Conservation (phyloP, 2,113 vertebrate genomes). For the Charadrius vociferus region DNA sequence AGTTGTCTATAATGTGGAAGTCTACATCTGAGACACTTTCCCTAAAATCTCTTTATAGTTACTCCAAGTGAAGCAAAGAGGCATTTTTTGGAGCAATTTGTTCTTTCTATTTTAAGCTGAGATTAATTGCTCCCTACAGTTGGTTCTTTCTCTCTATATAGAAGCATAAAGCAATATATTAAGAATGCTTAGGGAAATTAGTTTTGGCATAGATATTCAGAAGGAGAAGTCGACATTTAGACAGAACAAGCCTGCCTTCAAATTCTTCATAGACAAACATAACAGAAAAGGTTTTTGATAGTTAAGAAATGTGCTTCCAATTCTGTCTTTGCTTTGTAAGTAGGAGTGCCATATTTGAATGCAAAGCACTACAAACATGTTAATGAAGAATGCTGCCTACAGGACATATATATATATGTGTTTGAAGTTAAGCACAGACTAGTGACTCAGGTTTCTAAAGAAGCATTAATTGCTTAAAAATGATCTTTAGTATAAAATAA, state of each 20-base stretch:
- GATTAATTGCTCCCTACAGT: slow-evolving; percentile 41
- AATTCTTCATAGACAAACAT: not conserved
- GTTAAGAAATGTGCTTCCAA: not conserved
- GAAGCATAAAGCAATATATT: slow-evolving; percentile 16
- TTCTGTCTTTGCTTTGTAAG: not conserved
- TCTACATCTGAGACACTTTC: not conserved
- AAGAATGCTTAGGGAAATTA: slow-evolving; percentile 29
- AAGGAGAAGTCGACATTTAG: not conserved
- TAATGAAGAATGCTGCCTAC: not conserved
- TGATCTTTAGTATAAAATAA: not conserved
- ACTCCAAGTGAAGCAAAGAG: not conserved
- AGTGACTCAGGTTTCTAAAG: not conserved
- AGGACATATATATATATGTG: not conserved
- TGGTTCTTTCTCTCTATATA: not conserved
- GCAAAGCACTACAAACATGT: not conserved
- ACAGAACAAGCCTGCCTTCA: not conserved
- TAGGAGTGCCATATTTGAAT: not conserved
- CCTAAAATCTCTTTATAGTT: slow-evolving; percentile 29
- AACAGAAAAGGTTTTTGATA: not conserved
- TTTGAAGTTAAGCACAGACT: not conserved
- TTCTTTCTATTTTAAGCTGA: slow-evolving; percentile 34
- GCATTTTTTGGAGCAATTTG: slow-evolving; percentile 29
- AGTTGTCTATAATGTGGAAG: not conserved
- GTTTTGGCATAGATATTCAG: slow-evolving; percentile 21
- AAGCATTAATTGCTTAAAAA: not conserved